Conservation (phyloP, 2,888 invertebrate genomes). For the Bursaphelenchus okinawaensis region DNA sequence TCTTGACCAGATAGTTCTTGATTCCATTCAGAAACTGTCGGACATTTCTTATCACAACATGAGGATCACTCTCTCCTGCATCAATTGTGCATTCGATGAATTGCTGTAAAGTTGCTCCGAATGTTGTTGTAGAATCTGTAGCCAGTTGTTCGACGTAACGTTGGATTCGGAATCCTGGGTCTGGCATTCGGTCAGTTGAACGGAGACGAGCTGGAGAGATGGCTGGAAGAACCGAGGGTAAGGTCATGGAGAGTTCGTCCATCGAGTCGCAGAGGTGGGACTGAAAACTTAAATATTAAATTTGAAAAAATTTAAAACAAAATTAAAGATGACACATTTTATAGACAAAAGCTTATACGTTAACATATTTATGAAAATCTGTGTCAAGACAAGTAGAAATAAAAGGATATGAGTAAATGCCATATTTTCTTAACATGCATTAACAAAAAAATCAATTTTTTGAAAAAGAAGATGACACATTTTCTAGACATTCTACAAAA, state of each 20-base stretch:
- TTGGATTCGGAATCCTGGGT: conserved; percentile 39
- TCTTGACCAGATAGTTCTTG: conserved; percentile 93
- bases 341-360: background rate
- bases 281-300: no score
- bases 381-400: no score
- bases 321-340: background rate
- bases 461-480: background rate
- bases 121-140: conserved; percentile 32
- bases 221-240: conserved; percentile 31
- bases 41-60: conserved; percentile 47
- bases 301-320: background rate
- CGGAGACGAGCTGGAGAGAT: conserved; percentile 26
- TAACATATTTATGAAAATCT: no score
- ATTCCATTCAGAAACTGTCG: conserved; percentile 85
- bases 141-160: conserved; percentile 43
- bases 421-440: no score
- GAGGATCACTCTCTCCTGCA: conserved; percentile 49
- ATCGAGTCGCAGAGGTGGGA: conserved; percentile 6
- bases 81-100: conserved; percentile 53
- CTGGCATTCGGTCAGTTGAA: conserved; percentile 14
- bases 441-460: background rate
- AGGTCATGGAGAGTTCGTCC: conserved; percentile 9
- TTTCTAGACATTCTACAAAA: no score
- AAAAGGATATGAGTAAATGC: no score
- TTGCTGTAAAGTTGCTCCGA: conserved; percentile 39